Evolutionary conservation across 2,888 invertebrate genomes (phyloP), one percentile per base, ranked within the genome.

Genomic region (Diabrotica balteata): DNA sequence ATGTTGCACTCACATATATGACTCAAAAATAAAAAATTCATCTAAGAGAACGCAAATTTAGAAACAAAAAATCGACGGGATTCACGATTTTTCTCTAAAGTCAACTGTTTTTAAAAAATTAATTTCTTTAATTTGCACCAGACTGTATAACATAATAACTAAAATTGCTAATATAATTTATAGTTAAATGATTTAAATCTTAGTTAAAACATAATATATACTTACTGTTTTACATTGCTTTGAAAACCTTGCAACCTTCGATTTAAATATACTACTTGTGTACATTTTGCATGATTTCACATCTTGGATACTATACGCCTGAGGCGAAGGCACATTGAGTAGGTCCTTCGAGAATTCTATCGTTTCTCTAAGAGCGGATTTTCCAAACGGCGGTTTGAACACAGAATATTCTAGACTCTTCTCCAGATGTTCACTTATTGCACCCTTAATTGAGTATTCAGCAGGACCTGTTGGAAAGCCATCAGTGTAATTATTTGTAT

Each of bases 371-470:
- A 61, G 53, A 1, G 76, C 73, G 0, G 77, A 76, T 7, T 70
- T 68, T 47, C 75, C 75, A 59, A 81, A 81, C 2, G 80, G 78
- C 5, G 75, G 71, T 17, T 66, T 67, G 17, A 62, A 62, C 2
- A 59, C 4, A 7, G 75, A 66, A 50, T 72, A 77, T 7, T 63
- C 62, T 45, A 73, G 73, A 7, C 65, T 68, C 59, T 77, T 77
- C 1, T 61, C 58, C 1, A 76, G 7, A 58, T 75, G 74, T 59
- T 76, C 73, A 8, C 70, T 68, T 6, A 79, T 54, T 0, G 75
- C 59, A 9, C 77, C 72, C 60, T 72, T 73, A 7, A 77, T 64
- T 7, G 72, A 60, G 63, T 78, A 79, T 7, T 65, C 70, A n/a
- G 67, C 73, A 2, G 80, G 79, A 53, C 75, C 76, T 76, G 42